Conservation (phyloP, 2,797 vertebrate genomes). For the Acomys russatus region DNA sequence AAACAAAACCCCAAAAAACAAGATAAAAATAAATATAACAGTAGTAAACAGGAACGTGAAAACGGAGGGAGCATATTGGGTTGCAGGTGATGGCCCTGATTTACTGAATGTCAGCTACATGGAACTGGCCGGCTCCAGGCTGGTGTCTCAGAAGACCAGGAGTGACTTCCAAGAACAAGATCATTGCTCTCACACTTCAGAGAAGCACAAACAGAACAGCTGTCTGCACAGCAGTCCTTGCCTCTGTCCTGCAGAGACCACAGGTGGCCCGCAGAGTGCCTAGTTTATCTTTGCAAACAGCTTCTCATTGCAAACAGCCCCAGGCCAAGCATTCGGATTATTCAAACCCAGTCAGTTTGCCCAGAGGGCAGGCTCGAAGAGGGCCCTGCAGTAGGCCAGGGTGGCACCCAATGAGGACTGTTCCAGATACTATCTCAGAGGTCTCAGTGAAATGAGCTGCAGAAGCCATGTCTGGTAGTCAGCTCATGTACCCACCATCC, state of each 20-base stretch:
- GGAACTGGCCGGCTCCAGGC: background rate
- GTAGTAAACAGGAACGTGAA: background rate
- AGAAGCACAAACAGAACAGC: background rate
- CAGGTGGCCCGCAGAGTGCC: background rate
- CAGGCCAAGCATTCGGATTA: background rate
- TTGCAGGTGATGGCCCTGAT: background rate
- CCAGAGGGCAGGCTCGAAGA: background rate
- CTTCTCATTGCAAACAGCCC: too few species aligned
- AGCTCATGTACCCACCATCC: too few species aligned
- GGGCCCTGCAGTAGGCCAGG: background rate
- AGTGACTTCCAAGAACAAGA: background rate
- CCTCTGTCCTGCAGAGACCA: background rate
- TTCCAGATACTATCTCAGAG: background rate
- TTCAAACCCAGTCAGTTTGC: background rate
- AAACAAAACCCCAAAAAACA: background rate
- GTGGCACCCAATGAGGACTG: background rate
- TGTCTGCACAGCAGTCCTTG: background rate
- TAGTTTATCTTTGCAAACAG: background rate
- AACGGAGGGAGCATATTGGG: background rate
- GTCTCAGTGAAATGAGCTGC: background rate
- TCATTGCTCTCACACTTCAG: background rate
- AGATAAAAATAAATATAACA: background rate
- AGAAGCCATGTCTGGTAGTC: accelerated
- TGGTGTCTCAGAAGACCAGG: background rate
- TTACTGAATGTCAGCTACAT: background rate